Evolutionary conservation across 2,888 invertebrate species (phyloP).

Genomic region (Corbicula japonica): DNA sequence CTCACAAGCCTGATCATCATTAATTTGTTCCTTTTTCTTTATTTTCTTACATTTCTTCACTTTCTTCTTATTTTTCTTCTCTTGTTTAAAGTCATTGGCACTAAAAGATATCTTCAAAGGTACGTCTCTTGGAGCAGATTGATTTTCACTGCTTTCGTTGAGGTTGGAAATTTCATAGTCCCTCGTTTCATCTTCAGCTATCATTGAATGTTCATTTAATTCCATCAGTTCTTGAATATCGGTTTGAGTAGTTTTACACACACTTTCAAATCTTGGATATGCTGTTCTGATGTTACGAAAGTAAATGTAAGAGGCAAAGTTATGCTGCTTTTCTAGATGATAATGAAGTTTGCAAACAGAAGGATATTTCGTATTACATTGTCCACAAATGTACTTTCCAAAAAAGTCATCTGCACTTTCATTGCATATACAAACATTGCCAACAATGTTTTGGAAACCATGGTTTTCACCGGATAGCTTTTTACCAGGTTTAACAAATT

Average conservation of each 20-base stretch:
- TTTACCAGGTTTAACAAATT: too few species aligned
- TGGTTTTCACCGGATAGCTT: too few species aligned
- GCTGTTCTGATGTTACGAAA: conserved; percentile 28
- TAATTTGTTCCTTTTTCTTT: background rate
- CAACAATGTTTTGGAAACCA: too few species aligned
- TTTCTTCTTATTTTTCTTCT: background rate
- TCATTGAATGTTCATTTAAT: background rate
- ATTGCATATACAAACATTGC: too few species aligned
- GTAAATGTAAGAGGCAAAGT: conserved; percentile 31
- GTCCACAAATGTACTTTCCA: conserved; percentile 33
- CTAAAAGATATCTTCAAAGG: too few species aligned
- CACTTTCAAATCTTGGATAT: conserved; percentile 26
- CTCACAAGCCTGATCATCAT: background rate
- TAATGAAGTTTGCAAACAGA: conserved; percentile 45
- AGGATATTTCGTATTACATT: conserved; percentile 22
- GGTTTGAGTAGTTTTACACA: conserved; percentile 40
- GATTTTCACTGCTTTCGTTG: background rate
- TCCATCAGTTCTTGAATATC: conserved; percentile 6
- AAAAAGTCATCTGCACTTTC: too few species aligned
- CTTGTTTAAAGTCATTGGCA: background rate
- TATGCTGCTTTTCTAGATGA: conserved; percentile 36
- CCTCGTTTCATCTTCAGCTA: background rate
- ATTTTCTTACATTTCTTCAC: conserved; percentile 7
- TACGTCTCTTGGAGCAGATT: background rate
- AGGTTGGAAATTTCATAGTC: background rate